Conservation (phyloP, 2,888 invertebrate genomes). For the Colletes collaris region DNA sequence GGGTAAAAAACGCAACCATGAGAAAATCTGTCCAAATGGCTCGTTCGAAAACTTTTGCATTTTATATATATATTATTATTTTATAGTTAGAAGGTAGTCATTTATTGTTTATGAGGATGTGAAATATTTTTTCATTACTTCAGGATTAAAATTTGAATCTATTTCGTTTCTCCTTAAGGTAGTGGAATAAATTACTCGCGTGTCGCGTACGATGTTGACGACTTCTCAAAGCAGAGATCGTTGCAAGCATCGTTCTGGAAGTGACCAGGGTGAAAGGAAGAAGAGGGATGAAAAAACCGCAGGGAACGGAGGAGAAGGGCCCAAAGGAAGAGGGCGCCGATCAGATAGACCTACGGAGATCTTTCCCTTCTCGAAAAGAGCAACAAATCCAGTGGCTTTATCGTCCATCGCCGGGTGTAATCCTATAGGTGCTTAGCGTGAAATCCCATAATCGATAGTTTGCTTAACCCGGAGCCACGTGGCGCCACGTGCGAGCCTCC, state of each 20-base stretch:
- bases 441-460: slow-evolving; percentile 83
- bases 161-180: no score
- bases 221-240: neutral
- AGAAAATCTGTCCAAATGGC: slow-evolving; percentile 17
- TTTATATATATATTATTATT: no score
- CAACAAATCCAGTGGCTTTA: slow-evolving; percentile 81
- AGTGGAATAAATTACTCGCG: neutral
- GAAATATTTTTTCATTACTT: no score
- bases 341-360: slow-evolving; percentile 64
- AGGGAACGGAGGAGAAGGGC: slow-evolving; percentile 28
- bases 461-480: slow-evolving; percentile 82
- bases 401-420: slow-evolving; percentile 79
- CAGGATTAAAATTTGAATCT: no score
- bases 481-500: slow-evolving; percentile 81
- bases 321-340: slow-evolving; percentile 35
- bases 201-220: no score
- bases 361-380: slow-evolving; percentile 74
- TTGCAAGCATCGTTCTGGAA: neutral
- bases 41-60: no score
- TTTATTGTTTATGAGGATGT: no score
- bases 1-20: slow-evolving; percentile 16
- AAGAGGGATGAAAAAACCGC: neutral
- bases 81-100: no score
- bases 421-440: slow-evolving; percentile 83
- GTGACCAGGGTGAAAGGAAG: slow-evolving; percentile 3